Conservation (phyloP, 1,140 invertebrate genomes). For the Zaprionus camerounensis region DNA sequence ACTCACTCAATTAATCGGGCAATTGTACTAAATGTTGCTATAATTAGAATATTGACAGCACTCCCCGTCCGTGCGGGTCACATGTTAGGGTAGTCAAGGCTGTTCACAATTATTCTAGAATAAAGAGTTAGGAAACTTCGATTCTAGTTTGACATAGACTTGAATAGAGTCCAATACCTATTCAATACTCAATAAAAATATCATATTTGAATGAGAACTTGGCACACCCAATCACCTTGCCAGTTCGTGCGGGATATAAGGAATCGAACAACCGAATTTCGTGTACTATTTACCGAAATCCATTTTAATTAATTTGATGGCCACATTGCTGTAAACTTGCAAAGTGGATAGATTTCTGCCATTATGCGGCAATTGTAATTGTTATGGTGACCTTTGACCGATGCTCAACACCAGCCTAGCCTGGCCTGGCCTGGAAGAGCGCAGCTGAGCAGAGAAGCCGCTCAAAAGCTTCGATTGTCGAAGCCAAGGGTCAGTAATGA, state of each 20-base stretch:
- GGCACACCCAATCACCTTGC: neutral
- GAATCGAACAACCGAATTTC: neutral
- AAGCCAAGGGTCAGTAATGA: neutral
- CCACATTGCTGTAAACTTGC: neutral
- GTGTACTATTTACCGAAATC: constrained; percentile 8
- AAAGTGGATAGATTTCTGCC: neutral
- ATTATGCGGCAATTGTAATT: constrained; percentile 10
- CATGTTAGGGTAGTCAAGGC: neutral
- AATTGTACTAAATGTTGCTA: neutral
- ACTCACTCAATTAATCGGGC: constrained; percentile 17
- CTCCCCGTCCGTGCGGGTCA: neutral
- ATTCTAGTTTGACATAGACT: too few relatives aligned
- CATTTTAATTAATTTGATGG: constrained; percentile 44
- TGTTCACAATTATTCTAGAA: too few relatives aligned
- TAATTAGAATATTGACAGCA: neutral
- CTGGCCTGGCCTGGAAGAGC: neutral
- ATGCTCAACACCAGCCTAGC: constrained; percentile 19
- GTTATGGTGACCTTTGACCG: constrained; percentile 3
- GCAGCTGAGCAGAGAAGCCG: constrained; percentile 1
- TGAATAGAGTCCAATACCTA: too few relatives aligned
- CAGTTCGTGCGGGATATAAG: neutral
- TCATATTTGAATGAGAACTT: neutral
- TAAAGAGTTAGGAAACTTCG: too few relatives aligned
- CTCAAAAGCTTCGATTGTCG: constrained; percentile 1
- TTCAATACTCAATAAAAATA: too few relatives aligned